A percentile compares a stretch with the other conserved stretches of the same genome.
Conservation (phyloP, 2,113 vertebrate genomes). For the Triplophysa rosa region DNA sequence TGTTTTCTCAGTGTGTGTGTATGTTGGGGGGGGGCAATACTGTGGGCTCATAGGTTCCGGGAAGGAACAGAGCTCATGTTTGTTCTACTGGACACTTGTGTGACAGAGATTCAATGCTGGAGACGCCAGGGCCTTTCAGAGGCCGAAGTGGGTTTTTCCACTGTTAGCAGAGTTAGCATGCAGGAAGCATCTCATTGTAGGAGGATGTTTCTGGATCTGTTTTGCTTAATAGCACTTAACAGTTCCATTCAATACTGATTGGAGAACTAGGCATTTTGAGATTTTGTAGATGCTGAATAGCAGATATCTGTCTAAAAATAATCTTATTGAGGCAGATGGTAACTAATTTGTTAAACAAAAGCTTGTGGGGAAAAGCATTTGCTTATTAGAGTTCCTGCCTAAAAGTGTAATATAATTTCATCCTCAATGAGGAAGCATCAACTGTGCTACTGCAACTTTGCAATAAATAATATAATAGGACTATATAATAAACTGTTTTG, state of each 20-base stretch:
- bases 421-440: too few relatives aligned
- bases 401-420: neutral
- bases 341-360: neutral
- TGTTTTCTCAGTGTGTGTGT: conserved; percentile 35
- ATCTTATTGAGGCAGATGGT: neutral
- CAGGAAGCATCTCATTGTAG: neutral
- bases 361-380: neutral
- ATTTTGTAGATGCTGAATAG: neutral
- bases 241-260: neutral
- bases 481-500: neutral
- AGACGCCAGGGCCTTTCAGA: conserved; percentile 18
- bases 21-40: conserved; percentile 11
- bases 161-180: neutral
- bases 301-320: conserved; percentile 15
- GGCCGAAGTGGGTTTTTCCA: conserved; percentile 9
- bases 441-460: neutral
- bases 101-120: neutral
- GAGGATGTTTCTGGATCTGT: neutral
- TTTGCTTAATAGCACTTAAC: conserved; percentile 10
- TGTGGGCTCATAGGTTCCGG: conserved; percentile 9
- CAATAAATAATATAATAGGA: neutral
- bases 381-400: neutral
- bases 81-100: conserved; percentile 25
- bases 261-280: neutral
- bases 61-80: conserved; percentile 22